Percentiles rank a stretch among this genome's conserved stretches.
These are phyloP conservation scores for Colaptes auratus DNA, from an alignment of 2,113 vertebrate genomes.

Conservation along the genomic window DNA sequence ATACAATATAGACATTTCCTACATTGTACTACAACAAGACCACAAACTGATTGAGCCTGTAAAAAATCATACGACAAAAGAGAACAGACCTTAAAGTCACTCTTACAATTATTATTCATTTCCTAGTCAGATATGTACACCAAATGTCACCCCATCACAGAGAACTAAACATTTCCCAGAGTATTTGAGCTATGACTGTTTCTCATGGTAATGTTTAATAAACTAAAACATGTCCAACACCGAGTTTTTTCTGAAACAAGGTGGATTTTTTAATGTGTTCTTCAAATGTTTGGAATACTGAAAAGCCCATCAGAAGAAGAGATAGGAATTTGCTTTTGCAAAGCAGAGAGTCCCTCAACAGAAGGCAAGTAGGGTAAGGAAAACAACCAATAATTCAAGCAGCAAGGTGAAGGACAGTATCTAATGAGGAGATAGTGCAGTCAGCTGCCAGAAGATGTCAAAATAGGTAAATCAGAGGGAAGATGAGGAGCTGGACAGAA, in stretches of 20 bases:
- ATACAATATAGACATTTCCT: neutral
- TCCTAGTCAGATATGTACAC: neutral
- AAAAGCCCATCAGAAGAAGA: neutral
- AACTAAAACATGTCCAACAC: too few relatives aligned
- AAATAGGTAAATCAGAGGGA: neutral
- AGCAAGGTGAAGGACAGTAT: neutral
- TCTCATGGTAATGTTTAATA: neutral
- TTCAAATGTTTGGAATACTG: neutral
- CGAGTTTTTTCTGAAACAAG: neutral
- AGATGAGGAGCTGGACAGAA: neutral
- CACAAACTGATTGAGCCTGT: neutral
- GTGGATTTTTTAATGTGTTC: neutral
- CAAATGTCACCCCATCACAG: neutral
- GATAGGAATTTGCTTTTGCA: neutral
- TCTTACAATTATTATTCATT: neutral
- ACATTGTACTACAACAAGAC: neutral
- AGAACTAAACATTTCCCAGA: neutral
- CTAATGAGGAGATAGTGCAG: neutral
- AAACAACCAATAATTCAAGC: neutral
- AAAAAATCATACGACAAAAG: neutral
- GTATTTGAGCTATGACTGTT: neutral
- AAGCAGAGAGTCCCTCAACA: neutral
- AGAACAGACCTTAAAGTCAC: neutral
- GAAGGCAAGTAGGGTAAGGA: neutral
- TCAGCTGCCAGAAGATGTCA: neutral